Evolutionary conservation across 2,113 vertebrate genomes (phyloP), one percentile per base, ranked within the genome.

Genomic region (Clinocottus analis): DNA sequence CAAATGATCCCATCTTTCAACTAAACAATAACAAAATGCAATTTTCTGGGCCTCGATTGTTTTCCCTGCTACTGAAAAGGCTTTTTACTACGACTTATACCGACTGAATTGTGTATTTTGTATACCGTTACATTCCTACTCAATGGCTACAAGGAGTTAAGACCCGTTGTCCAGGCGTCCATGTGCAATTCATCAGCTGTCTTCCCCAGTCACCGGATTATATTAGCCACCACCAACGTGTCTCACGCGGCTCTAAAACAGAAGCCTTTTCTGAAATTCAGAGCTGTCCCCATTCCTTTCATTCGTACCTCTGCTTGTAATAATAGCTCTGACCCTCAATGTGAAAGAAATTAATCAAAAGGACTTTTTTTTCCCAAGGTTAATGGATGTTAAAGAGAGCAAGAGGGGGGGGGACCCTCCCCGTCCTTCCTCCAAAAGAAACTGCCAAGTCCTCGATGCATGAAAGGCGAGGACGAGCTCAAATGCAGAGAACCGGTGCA

Each of bases 241-340:
- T 80, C 66, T 80, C 61, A 75, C 21, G 53, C 1, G 4, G 51
- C 58, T 85, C 77, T 29, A 55, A 85, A 88, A 88, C 63, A 85
- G 76, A 85, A 79, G 60, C 63, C 63, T 84, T 74, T 80, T 62
- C 66, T 58, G 76, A 75, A 67, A 85, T 66, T 49, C 67, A 80
- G 77, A 62, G 73, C 59, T 79, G 85, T 89, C 82, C 78, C 85
- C 73, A 73, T 89, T 88, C 90, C 70, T 83, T 84, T 86, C 79
- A 51, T 56, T 70, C 71, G 49, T 68, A 87, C 85, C 82, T 88
- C 49, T 39, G 67, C 71, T 74, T 75, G 68, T 87, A 87, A 92
- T 87, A 91, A 92, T 87, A 93, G 87, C 86, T 77, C 79, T 90
- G 90, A 90, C 86, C 86, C 88, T 91, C 82, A 75, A 53, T 79